Evolutionary conservation across 1,140 invertebrate species (phyloP), one percentile per base, ranked within the genome.

Genomic region (Vanessa atalanta): DNA sequence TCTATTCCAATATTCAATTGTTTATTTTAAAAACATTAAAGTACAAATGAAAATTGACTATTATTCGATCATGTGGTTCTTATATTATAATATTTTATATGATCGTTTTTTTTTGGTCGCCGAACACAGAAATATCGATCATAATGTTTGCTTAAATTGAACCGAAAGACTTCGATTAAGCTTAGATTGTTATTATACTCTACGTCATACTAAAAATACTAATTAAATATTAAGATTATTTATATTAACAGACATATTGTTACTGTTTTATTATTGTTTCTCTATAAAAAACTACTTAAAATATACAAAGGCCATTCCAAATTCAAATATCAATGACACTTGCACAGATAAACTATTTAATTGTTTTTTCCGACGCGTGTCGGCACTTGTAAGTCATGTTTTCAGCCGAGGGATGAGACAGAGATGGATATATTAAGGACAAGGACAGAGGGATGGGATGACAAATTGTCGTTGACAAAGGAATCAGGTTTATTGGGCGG

Each of bases 381-480:
- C 80, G 80, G 79, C 86, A 82, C 86, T 90, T 70, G 74, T 83
- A 79, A 77, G 79, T 79, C 75, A 84, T 81, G 83, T 88, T 81
- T 78, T 82, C 74, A 48, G 73, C 69, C 72, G 70, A 55, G 55
- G 50, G 12, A 20, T 65, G 63, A 43, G 67, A 57, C 63, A 37
- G 20, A 26, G 57, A 61, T 2, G 31, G 7, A 37, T 61, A 12
- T 31, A 37, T 12, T 26, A 15, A 13, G 60, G 55, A 69, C 63
- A 65, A 47, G 65, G 77, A 63, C 64, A 65, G 74, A 71, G 76
- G 85, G 84, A 89, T 88, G 86, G 82, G 86, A 90, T 90, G 88
- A 90, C 88, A 90, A 90, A 90, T 90, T 90, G 88, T 79, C 80
- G 79, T 78, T 78, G 80, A 90, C 88, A 90, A 90, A 90, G 88